Base-by-base conservation (phyloP, 1,140 invertebrate genomes). In the Drosophila nebulosa region DNA sequence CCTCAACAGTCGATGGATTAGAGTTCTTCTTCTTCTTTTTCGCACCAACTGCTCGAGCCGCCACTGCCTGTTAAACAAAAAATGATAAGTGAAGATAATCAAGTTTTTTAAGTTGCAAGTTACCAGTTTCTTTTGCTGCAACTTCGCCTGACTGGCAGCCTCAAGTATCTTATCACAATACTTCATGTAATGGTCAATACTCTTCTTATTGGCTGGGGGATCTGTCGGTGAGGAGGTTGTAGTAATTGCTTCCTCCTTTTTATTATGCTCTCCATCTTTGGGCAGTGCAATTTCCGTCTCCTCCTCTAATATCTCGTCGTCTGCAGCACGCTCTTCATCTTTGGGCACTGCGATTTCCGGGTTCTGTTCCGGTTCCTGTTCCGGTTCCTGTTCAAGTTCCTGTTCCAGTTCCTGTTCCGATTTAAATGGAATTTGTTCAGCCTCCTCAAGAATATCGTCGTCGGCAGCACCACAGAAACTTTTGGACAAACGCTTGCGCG, bases 401-500 rank as follows among this genome's bases (percentile, higher is more conserved):
- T n/a, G n/a, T n/a, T n/a, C n/a, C n/a, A n/a, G n/a, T n/a, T n/a
- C n/a, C n/a, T n/a, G n/a, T n/a, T n/a, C n/a, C n/a, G n/a, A n/a
- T n/a, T n/a, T n/a, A n/a, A n/a, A n/a, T n/a, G n/a, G n/a, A n/a
- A n/a, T n/a, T 22, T 42, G n/a, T 5, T 9, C 18, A 16, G 27
- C 30, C 51, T 18, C 22, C 56, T n/a, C 6, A 61, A 65, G 9
- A 32, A 30, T 4, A 61, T 59, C 14, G 39, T 64, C 61, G 0
- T 90, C 74, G 10, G 70, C 18, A 1, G 74, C 42, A 7, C 62
- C 73, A 35, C 89, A 78, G 4, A 90, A 90, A 32, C 89, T 90
- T 26, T 90, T 90, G 0, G 89, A 90, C 3, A 90, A 16, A 18
- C 75, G 80, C 7, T 78, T 74, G 3, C 89, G 72, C 64, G 86